Evolutionary conservation across 2,113 vertebrate genomes (phyloP).

Genomic region (Myrmecobius fasciatus): DNA sequence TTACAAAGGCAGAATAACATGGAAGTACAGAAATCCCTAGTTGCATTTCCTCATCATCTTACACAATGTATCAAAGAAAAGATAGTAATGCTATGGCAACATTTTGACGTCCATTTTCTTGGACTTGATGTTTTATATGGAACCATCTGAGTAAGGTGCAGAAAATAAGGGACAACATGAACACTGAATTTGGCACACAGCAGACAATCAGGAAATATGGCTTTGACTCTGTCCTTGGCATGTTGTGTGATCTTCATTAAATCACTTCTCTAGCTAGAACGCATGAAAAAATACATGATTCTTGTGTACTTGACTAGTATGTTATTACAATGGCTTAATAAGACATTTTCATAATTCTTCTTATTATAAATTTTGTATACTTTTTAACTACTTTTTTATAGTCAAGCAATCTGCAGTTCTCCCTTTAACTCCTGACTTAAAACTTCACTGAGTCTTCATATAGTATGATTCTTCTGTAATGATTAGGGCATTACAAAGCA

Average conservation of each 20-base stretch:
- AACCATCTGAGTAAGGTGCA: background rate
- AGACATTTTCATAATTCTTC: background rate
- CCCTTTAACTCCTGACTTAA: background rate
- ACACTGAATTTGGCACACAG: rapidly evolving
- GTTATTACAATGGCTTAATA: background rate
- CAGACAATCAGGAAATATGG: background rate
- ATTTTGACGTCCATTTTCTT: background rate
- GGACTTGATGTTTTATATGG: background rate
- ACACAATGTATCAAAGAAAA: background rate
- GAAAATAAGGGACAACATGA: background rate
- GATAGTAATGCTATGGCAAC: background rate
- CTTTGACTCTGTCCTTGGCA: background rate
- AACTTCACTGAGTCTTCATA: background rate
- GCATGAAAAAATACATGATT: background rate
- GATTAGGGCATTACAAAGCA: background rate
- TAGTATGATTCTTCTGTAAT: background rate
- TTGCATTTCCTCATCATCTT: background rate
- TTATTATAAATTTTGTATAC: background rate
- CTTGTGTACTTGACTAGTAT: background rate
- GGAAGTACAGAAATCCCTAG: background rate
- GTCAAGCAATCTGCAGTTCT: background rate
- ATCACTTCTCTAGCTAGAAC: background rate
- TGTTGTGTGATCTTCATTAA: too few relatives aligned
- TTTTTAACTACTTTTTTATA: background rate
- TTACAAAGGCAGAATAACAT: background rate